Base-by-base conservation (phyloP, 1,140 invertebrate species). In the Heterodera carotae region DNA sequence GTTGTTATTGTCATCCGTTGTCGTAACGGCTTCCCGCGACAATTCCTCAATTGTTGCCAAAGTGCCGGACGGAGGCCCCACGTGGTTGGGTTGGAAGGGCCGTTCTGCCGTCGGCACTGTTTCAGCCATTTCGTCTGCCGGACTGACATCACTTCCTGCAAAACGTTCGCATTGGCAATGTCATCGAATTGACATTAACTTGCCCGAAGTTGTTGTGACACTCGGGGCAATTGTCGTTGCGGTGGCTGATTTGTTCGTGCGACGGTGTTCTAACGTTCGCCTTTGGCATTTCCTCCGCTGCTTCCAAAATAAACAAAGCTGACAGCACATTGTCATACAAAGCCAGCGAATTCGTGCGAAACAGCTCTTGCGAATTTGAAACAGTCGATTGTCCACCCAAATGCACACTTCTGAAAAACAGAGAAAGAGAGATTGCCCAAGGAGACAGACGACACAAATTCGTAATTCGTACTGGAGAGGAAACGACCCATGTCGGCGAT, bases 401-500 rank as follows among this genome's bases (percentile, higher is more conserved):
- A 86, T 85, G 33, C 72, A 39, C 25, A 64, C 53, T 18, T 25
- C 53, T 43, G n/a, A 25, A 76, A 22, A 78, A 10, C 7, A 8
- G 62, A 29, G 10, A 12, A 27, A 66, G 69, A 62, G 15, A 78
- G 33, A 36, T 10, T 2, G 39, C 62, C 62, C 15, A 66, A 25
- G 29, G 48, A 22, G 18, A 75, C 22, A 12, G 39, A 43, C 39
- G 15, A 43, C n/a, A n/a, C 39, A 12, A 43, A 43, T 6, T 43
- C 39, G 39, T 6, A 66, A 31, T 62, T 74, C 22, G 27, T 79
- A 85, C 85, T 81, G 67, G 85, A 87, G 27, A 87, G 77, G 77
- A 87, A 87, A 64, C 85, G 75, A 5, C 90, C 90, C 76, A 90
- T 89, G 83, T 90, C 90, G 12, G 90, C 89, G 59, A 90, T 87